Evolutionary conservation across 2,113 vertebrate genomes (phyloP), one percentile per base, ranked within the genome.

Genomic region (Orientallactaga bullata): DNA sequence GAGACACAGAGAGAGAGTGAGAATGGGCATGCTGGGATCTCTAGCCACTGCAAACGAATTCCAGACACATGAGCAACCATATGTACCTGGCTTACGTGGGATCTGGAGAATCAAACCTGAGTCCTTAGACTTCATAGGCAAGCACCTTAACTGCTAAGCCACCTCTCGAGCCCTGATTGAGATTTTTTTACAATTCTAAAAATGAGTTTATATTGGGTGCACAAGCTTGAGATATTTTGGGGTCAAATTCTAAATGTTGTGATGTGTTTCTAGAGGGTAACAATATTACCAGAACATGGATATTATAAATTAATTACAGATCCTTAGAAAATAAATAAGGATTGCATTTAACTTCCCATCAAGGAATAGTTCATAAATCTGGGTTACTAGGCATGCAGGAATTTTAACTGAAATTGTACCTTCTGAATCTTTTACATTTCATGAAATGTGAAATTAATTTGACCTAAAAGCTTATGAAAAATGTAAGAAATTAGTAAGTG

Each of bases 111-210:
- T n/a, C n/a, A n/a, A n/a, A n/a, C n/a, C n/a, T n/a, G n/a, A n/a
- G n/a, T n/a, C n/a, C n/a, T n/a, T n/a, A n/a, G n/a, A n/a, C n/a
- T n/a, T n/a, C n/a, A n/a, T n/a, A n/a, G n/a, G n/a, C n/a, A n/a
- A n/a, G n/a, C n/a, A n/a, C n/a, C n/a, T n/a, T n/a, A n/a, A n/a
- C n/a, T n/a, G n/a, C n/a, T n/a, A n/a, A n/a, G n/a, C n/a, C n/a
- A n/a, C n/a, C n/a, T n/a, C n/a, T n/a, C n/a, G n/a, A n/a, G n/a
- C n/a, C n/a, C n/a, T n/a, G n/a, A n/a, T n/a, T n/a, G n/a, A n/a
- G n/a, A n/a, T 85, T 79, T 61, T 69, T 93, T 89, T 94, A 30
- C 18, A 94, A 82, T 91, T 85, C 72, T 80, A 55, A 83, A n/a
- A 18, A 66, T 88, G 16, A 32, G 11, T 24, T 68, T 91, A 84